Evolutionary conservation across 2,888 invertebrate species (phyloP).

Genomic region (Hedychridium roseum): DNA sequence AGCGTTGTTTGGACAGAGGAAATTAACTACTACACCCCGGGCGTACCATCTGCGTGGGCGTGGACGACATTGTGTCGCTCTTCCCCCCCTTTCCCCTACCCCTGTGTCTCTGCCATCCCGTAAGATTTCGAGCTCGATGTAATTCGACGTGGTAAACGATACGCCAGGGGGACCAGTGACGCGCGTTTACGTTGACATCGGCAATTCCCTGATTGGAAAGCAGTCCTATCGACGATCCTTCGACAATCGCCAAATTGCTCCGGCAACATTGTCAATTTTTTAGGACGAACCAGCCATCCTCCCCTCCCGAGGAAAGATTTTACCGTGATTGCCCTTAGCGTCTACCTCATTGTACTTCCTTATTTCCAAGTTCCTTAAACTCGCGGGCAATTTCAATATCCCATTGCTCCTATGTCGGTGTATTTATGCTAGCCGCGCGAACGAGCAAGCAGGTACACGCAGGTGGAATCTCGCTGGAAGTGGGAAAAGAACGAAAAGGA

Average conservation of each 20-base stretch:
- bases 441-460: slow-evolving; percentile 29
- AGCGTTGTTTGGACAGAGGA: slow-evolving; percentile 62
- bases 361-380: slow-evolving; percentile 19
- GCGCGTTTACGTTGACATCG: slow-evolving; percentile 26
- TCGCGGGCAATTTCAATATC: neutral
- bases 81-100: slow-evolving; percentile 35
- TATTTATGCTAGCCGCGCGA: neutral
- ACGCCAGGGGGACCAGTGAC: slow-evolving; percentile 24
- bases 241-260: too few species aligned
- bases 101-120: too few species aligned
- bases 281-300: too few species aligned
- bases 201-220: slow-evolving; percentile 44
- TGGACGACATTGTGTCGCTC: slow-evolving; percentile 50
- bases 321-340: slow-evolving; percentile 24
- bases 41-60: slow-evolving; percentile 52
- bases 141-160: slow-evolving; percentile 43
- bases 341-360: slow-evolving; percentile 23
- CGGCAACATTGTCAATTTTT: too few species aligned
- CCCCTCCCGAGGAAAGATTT: too few species aligned
- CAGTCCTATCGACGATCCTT: too few species aligned
- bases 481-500: slow-evolving; percentile 15
- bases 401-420: neutral
- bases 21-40: slow-evolving; percentile 58
- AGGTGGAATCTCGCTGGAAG: slow-evolving; percentile 16
- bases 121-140: slow-evolving; percentile 42